These are phyloP conservation scores for Sigmodon hispidus DNA, from an alignment of 2,113 vertebrate species.

Conservation along the genomic window DNA sequence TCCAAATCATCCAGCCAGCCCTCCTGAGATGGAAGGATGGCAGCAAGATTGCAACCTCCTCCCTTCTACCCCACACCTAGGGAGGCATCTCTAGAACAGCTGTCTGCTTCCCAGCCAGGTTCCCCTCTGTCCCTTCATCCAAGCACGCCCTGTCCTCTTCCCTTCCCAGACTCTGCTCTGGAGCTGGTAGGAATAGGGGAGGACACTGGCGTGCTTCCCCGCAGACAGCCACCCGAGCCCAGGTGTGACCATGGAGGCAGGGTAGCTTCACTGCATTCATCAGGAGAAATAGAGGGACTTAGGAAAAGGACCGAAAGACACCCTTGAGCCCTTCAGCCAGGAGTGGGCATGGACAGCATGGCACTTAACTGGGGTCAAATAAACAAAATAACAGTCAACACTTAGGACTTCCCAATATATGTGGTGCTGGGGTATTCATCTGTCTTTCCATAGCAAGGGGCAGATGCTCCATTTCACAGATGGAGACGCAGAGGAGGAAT, in stretches of 20 bases:
- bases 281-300: background rate
- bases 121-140: background rate
- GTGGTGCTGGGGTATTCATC: background rate
- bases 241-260: background rate
- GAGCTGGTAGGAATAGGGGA: background rate
- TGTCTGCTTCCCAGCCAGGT: background rate
- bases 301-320: background rate
- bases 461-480: constrained; percentile 26
- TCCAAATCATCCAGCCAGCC: accelerated
- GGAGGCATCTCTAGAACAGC: background rate
- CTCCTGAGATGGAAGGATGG: accelerated
- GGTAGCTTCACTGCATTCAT: background rate
- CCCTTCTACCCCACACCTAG: accelerated
- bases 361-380: background rate
- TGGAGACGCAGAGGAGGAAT: background rate
- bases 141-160: background rate
- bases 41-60: background rate
- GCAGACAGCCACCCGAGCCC: background rate
- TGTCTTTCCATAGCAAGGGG: background rate
- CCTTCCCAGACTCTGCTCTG: background rate
- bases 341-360: background rate
- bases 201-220: background rate
- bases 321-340: background rate
- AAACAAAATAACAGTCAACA: background rate
- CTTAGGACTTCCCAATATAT: background rate